A percentile compares a stretch with the other conserved stretches of the same genome.
Conservation (phyloP, 2,113 vertebrate species). For the Podilymbus podiceps region DNA sequence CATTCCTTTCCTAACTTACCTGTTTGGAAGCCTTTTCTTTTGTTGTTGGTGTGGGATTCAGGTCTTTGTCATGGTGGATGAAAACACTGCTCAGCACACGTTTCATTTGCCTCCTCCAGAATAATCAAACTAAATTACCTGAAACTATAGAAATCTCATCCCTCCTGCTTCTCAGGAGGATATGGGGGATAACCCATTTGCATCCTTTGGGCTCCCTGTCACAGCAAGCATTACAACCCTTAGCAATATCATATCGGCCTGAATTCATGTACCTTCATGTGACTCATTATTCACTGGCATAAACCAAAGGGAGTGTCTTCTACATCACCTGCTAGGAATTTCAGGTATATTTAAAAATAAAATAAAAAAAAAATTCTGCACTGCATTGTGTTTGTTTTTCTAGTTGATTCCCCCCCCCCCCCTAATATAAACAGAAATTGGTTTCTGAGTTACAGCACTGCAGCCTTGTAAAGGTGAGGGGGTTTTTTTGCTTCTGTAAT, state of each 20-base stretch:
- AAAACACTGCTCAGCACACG: neutral
- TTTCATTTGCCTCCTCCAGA: neutral
- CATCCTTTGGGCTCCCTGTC: neutral
- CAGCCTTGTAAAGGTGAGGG: neutral
- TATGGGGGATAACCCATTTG: neutral
- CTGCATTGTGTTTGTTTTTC: neutral
- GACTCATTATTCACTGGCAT: conserved; percentile 25
- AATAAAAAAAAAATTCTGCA: neutral
- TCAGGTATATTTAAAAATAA: neutral
- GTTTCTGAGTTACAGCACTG: neutral
- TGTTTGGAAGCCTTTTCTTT: neutral
- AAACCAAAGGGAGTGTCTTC: conserved; percentile 40
- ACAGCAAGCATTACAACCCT: neutral
- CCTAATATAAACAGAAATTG: neutral
- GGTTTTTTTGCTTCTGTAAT: neutral
- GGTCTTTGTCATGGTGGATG: neutral
- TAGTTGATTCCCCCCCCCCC: no score
- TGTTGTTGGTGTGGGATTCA: neutral
- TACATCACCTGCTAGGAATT: conserved; percentile 40
- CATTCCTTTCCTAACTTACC: neutral
- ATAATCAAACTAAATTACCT: neutral
- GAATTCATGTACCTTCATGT: conserved; percentile 15
- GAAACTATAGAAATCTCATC: neutral
- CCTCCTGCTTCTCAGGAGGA: neutral
- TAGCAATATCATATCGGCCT: neutral